These are phyloP conservation scores for Halictus rubicundus DNA, from an alignment of 1,140 invertebrate genomes.

Conservation along the genomic window DNA sequence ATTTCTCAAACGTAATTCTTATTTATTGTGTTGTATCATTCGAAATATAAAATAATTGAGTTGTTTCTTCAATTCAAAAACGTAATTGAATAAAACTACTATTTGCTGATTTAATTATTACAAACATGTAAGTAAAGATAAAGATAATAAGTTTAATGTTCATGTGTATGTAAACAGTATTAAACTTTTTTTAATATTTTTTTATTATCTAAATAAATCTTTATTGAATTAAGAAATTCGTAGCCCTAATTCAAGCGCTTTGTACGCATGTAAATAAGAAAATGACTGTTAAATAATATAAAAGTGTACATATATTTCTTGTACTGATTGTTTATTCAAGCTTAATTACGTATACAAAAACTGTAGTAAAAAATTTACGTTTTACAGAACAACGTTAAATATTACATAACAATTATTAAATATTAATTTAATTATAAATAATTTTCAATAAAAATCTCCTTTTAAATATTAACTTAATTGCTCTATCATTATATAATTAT, in stretches of 20 bases:
- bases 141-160: conserved; percentile 10
- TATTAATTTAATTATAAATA: conserved; percentile 22
- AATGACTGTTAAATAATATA: neutral
- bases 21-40: neutral
- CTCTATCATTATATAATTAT: neutral
- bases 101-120: conserved; percentile 3
- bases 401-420: conserved; percentile 12
- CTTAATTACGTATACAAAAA: neutral
- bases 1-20: neutral
- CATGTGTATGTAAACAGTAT: neutral
- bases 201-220: conserved; percentile 27
- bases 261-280: neutral
- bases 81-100: neutral
- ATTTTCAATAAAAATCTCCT: neutral
- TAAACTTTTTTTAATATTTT: conserved; percentile 14
- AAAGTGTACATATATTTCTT: neutral
- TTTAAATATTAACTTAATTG: conserved; percentile 5
- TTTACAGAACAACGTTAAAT: neutral
- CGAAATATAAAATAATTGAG: neutral
- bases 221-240: conserved; percentile 3
- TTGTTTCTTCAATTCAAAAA: neutral
- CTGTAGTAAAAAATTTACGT: neutral
- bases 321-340: neutral
- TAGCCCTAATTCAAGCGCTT: neutral
- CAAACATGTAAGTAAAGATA: neutral